phyloP scores from a whole-genome alignment of 2,113 vertebrate genomes.

The Psittacula cyanocephala region DNA sequence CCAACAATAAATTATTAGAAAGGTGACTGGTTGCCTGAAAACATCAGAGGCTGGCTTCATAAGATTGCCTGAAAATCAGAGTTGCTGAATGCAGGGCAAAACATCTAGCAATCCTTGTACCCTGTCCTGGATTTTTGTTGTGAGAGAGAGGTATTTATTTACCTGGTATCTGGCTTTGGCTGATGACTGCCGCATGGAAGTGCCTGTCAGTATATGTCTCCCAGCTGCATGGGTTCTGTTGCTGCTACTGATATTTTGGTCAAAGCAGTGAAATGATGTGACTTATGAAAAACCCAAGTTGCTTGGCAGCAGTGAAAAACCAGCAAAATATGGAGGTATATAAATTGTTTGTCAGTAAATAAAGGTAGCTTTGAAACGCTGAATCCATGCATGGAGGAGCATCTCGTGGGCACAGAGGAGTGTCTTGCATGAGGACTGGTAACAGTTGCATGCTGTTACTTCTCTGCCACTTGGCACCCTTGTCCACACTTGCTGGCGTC shows the following conservation, averaged over 20 bases:
- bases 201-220: neutral
- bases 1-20: neutral
- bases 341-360: neutral
- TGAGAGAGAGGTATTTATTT: neutral
- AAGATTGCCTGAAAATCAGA: neutral
- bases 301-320: neutral
- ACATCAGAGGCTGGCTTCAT: neutral
- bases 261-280: neutral
- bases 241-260: neutral
- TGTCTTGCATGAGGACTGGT: neutral
- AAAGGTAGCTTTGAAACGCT: neutral
- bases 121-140: neutral
- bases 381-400: neutral
- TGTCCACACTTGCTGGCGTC: neutral
- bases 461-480: neutral
- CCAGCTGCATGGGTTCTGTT: neutral
- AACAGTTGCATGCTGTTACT: neutral
- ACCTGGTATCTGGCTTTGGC: neutral
- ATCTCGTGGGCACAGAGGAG: neutral
- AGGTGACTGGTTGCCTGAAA: neutral
- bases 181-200: neutral
- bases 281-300: neutral
- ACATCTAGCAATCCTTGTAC: rapidly evolving
- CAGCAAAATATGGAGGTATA: neutral
- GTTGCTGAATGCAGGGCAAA: neutral